A percentile compares a stretch with the other conserved stretches of the same genome.
Evolutionary conservation across 1,140 invertebrate species (phyloP).

Genomic region (Rhagoletis zephyria): DNA sequence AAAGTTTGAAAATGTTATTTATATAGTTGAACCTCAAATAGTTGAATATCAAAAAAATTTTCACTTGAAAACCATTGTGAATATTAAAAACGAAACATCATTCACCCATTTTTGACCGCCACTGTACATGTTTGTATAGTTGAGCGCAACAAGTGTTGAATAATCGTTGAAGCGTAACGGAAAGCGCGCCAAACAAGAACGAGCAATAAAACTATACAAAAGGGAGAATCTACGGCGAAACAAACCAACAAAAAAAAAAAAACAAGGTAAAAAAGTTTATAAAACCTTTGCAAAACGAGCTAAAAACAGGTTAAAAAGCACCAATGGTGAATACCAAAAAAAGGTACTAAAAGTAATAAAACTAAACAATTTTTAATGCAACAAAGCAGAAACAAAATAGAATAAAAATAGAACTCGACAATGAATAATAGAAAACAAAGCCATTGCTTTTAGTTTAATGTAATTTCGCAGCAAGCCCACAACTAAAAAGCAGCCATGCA

Average conservation of each 20-base stretch:
- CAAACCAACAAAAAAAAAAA: background rate
- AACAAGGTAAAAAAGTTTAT: background rate
- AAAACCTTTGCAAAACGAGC: background rate
- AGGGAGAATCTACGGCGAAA: background rate
- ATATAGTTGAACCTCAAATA: too few species aligned
- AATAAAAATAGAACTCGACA: background rate
- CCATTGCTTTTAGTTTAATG: background rate
- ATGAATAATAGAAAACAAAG: background rate
- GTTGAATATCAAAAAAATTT: too few species aligned
- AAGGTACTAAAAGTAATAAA: background rate
- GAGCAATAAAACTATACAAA: background rate
- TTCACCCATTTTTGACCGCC: too few species aligned
- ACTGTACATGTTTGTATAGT: too few species aligned
- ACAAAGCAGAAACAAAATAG: slow-evolving; percentile 29
- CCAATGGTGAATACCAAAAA: background rate
- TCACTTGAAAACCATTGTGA: too few species aligned
- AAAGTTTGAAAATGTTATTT: too few species aligned
- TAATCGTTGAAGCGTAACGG: slow-evolving; percentile 38
- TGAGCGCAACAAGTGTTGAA: slow-evolving; percentile 33
- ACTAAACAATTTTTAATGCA: background rate
- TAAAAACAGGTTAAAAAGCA: background rate
- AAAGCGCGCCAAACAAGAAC: slow-evolving; percentile 12
- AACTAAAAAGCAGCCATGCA: background rate
- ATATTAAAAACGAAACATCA: too few species aligned
- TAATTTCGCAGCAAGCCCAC: background rate